These are phyloP conservation scores for Pristionchus arcanus DNA, from an alignment of 2,888 invertebrate genomes.

Conservation along the genomic window DNA sequence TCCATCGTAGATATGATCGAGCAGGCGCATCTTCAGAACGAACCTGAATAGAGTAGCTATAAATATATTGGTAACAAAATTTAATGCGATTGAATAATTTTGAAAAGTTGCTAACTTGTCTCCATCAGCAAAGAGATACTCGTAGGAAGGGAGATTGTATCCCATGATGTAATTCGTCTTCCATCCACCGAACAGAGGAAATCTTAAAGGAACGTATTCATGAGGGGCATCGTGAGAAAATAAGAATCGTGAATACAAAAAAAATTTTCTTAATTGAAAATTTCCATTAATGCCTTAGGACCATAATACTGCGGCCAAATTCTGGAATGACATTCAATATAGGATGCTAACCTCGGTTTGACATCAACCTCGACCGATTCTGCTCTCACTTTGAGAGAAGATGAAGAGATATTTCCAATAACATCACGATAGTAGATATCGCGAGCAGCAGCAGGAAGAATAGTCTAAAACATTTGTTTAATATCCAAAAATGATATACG, in stretches of 20 bases:
- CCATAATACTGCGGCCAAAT: too few species aligned
- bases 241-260: too few species aligned
- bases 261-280: too few species aligned
- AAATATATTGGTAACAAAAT: background rate
- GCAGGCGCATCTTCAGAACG: constrained; percentile 91
- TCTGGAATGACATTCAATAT: background rate
- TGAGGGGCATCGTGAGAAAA: too few species aligned
- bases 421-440: constrained; percentile 98
- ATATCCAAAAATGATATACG: background rate
- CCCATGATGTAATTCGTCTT: constrained; percentile 96
- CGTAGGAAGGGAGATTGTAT: constrained; percentile 97
- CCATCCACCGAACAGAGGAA: constrained; percentile 99
- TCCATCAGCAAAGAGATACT: constrained; percentile 90
- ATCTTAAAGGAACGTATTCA: constrained; percentile 82
- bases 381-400: constrained; percentile 90
- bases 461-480: constrained; percentile 80
- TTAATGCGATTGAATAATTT: background rate
- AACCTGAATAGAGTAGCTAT: constrained; percentile 80
- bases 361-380: constrained; percentile 96
- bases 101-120: constrained; percentile 62
- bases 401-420: constrained; percentile 98
- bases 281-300: too few species aligned
- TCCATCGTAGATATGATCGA: constrained; percentile 97
- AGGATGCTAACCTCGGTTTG: constrained; percentile 84
- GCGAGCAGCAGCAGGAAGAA: constrained; percentile 89